phyloP scores from a whole-genome alignment of 2,797 vertebrate genomes.

The Triplophysa bombifrons region DNA sequence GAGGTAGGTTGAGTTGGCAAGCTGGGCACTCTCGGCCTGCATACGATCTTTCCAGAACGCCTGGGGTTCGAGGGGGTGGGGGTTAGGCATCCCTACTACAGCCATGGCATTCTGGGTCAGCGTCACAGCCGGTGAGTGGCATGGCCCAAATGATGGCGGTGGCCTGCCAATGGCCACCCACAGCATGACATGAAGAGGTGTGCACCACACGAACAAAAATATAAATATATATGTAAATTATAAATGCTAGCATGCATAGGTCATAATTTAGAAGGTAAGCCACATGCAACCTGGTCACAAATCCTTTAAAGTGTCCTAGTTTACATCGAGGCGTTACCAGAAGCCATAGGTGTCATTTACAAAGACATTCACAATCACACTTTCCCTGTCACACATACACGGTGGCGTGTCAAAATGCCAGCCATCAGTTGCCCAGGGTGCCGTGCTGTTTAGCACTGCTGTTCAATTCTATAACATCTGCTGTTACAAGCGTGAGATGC shows the following conservation, averaged over 20 bases:
- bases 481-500: conserved; percentile 31
- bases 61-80: conserved; percentile 18
- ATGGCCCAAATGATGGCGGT: conserved; percentile 34
- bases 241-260: background rate
- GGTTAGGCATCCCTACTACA: conserved; percentile 17
- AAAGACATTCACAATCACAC: conserved; percentile 35
- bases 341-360: conserved; percentile 35
- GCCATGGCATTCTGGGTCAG: conserved; percentile 34
- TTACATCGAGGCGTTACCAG: conserved; percentile 13
- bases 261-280: background rate
- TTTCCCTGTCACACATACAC: conserved; percentile 30
- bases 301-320: conserved; percentile 23
- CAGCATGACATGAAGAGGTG: conserved; percentile 17
- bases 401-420: conserved; percentile 30
- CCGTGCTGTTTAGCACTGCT: conserved; percentile 30
- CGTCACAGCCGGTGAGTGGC: conserved; percentile 17
- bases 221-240: background rate
- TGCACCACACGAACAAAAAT: background rate
- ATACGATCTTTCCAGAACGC: conserved; percentile 39
- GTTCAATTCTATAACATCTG: conserved; percentile 41
- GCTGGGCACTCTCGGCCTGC: conserved; percentile 12
- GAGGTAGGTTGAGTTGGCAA: conserved; percentile 33
- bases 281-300: conserved; percentile 21
- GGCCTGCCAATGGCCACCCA: conserved; percentile 30
- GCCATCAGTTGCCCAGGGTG: conserved; percentile 23